A percentile compares a stretch with the other conserved stretches of the same genome.
Conservation (phyloP, 2,797 vertebrate species). For the Danio aesculapii region DNA sequence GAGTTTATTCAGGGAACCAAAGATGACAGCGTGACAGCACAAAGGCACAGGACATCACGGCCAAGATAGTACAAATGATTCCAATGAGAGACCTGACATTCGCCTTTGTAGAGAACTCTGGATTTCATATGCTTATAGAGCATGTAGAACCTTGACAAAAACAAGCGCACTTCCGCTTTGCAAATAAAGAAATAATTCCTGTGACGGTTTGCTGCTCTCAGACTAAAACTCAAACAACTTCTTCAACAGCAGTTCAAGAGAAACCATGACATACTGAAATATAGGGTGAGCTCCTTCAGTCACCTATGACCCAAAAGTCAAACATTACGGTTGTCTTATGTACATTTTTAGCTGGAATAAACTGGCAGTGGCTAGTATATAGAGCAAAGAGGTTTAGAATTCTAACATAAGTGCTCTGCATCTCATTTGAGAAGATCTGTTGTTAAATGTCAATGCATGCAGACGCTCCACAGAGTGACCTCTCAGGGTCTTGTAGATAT, state of each 20-base stretch:
- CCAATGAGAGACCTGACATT: too few species aligned
- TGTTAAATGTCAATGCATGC: slow-evolving; percentile 46
- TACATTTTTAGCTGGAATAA: slow-evolving; percentile 14
- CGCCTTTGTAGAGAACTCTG: too few species aligned
- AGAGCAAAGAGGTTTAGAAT: slow-evolving; percentile 16
- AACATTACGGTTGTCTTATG: neutral
- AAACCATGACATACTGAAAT: neutral
- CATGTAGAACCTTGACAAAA: too few species aligned
- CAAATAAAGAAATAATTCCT: neutral
- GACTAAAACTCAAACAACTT: neutral
- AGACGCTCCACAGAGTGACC: slow-evolving; percentile 7
- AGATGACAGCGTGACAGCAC: too few species aligned
- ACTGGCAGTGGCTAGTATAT: neutral
- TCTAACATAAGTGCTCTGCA: slow-evolving; percentile 27
- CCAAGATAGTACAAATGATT: too few species aligned
- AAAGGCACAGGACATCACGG: too few species aligned
- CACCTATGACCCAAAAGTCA: slow-evolving; percentile 21
- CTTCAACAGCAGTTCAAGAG: neutral
- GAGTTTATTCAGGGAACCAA: too few species aligned
- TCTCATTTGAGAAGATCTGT: slow-evolving; percentile 21
- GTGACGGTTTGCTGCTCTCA: neutral
- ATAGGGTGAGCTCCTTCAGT: neutral
- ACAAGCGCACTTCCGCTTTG: too few species aligned
- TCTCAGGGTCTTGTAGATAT: slow-evolving; percentile 5
- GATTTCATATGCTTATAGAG: too few species aligned